These are phyloP conservation scores for Uloborus diversus DNA, from an alignment of 1,140 invertebrate genomes.

Conservation along the genomic window DNA sequence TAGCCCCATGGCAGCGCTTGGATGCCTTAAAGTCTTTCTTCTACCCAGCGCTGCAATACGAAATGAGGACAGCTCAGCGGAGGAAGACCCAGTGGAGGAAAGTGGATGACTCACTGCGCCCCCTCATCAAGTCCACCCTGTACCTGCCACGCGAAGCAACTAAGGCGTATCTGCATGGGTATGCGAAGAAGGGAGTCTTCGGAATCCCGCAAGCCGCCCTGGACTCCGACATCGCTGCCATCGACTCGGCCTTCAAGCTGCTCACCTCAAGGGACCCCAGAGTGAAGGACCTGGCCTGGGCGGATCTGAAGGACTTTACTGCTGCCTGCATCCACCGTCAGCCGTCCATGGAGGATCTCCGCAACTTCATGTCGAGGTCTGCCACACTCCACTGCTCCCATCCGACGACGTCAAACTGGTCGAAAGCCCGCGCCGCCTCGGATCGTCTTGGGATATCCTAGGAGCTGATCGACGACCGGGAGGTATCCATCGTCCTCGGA, in stretches of 20 bases:
- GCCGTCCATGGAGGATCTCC: no score
- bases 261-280: background rate
- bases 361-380: no score
- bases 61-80: background rate
- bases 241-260: slow-evolving; percentile 7
- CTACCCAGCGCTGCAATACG: background rate
- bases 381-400: no score
- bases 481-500: no score
- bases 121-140: background rate
- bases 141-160: background rate
- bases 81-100: background rate
- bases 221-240: background rate
- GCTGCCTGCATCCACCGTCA: background rate
- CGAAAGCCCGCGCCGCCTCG: no score
- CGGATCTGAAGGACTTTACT: background rate
- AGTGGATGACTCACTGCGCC: background rate
- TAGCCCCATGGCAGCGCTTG: slow-evolving; percentile 1
- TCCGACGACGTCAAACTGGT: no score
- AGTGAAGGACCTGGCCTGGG: background rate
- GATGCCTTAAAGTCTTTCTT: slow-evolving; percentile 13
- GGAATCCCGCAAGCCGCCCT: background rate
- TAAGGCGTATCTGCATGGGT: background rate
- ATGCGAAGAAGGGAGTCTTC: background rate
- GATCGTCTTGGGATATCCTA: no score
- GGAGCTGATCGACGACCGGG: no score